Percentiles rank a stretch among this genome's conserved stretches.
phyloP scores from a whole-genome alignment of 2,888 invertebrate genomes.

The Lochmaea capreae region DNA sequence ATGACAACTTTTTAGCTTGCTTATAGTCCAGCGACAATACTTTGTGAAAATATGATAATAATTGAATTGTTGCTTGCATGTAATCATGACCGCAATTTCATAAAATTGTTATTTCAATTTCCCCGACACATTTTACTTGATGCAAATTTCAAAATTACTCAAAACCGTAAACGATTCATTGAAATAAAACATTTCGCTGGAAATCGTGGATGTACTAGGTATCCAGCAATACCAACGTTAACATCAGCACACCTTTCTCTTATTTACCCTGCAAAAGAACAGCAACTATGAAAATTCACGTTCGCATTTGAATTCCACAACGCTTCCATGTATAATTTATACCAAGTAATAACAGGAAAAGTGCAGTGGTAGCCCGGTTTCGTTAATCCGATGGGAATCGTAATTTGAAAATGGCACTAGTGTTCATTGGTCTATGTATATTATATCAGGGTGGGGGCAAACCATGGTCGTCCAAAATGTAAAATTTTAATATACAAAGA shows the following conservation, averaged over 20 bases:
- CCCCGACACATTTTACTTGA: neutral
- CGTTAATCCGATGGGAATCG: neutral
- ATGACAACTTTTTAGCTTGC: too few species aligned
- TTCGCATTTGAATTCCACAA: neutral
- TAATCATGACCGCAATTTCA: neutral
- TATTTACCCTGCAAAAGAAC: neutral
- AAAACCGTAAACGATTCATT: neutral
- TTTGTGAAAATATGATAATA: neutral
- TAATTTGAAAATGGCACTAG: too few species aligned
- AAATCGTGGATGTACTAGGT: neutral
- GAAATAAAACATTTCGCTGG: neutral
- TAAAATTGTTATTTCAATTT: neutral
- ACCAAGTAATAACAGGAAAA: neutral
- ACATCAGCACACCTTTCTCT: slow-evolving; percentile 1
- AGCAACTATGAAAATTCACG: slow-evolving; percentile 2
- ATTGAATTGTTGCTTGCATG: neutral
- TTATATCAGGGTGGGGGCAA: too few species aligned
- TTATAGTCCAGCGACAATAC: too few species aligned
- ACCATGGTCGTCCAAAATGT: too few species aligned
- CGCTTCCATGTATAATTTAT: slow-evolving; percentile 5
- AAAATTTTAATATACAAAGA: too few species aligned
- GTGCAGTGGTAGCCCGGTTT: neutral
- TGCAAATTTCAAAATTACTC: neutral
- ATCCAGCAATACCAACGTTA: neutral
- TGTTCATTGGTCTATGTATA: too few species aligned